Base-by-base conservation (phyloP, 2,797 vertebrate genomes). In the Cuniculus paca region DNA sequence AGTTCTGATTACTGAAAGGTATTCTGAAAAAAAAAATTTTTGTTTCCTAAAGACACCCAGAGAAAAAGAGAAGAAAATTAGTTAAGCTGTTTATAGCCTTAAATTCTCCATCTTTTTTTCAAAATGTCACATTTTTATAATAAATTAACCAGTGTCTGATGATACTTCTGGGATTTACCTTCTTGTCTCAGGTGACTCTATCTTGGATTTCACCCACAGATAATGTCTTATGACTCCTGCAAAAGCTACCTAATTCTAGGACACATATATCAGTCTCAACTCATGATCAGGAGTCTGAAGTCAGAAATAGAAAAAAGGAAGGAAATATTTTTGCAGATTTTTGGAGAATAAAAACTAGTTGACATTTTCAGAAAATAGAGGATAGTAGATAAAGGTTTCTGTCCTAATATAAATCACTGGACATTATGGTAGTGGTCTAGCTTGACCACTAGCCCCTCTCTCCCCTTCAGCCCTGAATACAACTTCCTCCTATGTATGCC, bases 31-130 rank as follows among this genome's bases (percentile, higher is more conserved):
- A 63, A 86, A 83, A 65, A 34, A 17, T 56, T 31, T 39, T 34
- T 65, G 1, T 72, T 65, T 78, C 63, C 81, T 92, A 91, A 88
- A 86, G 48, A 96, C 24, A 82, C 11, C 34, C 14, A 78, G 54
- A 89, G 20, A 75, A 68, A 60, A 88, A 65, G 1, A 65, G 11
- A 58, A 24, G 52, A 22, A 78, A 34, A 61, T 54, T 36, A 42
- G 2, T 74, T 56, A 42, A 45, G 5, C 13, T 63, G 26, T 95
- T 72, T 61, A 39, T 26, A 82, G 8, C 26, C 45, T 83, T 75
- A 83, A 60, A 70, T 90, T 94, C 39, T 80, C 79, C 28, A 52
- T 58, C 54, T 80, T 97, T 88, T 58, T 96, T 84, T 58, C 16
- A 70, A 90, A 94, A 61, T 75, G 5, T 39, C 45, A 50, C 10